A percentile compares a stretch with the other conserved stretches of the same genome.
Evolutionary conservation across 2,797 vertebrate species (phyloP).

Genomic region (Spinibarbus caldwelli): DNA sequence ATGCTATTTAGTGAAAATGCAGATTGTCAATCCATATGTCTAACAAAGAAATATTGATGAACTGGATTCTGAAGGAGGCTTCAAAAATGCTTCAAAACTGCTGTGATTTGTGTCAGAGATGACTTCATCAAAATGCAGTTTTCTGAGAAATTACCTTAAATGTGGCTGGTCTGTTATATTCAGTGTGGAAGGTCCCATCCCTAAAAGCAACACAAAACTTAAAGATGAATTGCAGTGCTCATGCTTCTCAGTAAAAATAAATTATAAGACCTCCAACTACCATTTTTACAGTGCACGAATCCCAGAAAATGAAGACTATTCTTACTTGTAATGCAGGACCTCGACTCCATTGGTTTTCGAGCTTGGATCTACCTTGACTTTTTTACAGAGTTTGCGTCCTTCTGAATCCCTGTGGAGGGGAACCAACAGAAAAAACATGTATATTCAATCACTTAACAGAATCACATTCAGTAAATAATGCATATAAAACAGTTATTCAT

Average conservation of each 20-base stretch:
- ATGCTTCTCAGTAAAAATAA: not conserved
- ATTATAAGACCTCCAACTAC: not conserved
- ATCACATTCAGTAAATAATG: not conserved
- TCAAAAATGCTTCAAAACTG: no score
- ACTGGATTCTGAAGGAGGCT: not conserved
- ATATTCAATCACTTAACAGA: constrained; percentile 12
- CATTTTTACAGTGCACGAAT: not conserved
- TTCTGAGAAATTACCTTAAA: constrained; percentile 84
- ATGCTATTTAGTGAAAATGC: not conserved
- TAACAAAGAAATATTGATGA: constrained; percentile 3
- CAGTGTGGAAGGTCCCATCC: constrained; percentile 94
- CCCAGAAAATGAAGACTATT: constrained; percentile 26
- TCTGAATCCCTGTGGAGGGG: constrained; percentile 84
- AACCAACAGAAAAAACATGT: constrained; percentile 24
- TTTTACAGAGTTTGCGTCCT: constrained; percentile 97
- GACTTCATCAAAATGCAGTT: not conserved
- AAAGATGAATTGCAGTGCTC: constrained; percentile 11
- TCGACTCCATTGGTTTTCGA: constrained; percentile 85
- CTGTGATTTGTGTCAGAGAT: not conserved
- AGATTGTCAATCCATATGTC: not conserved
- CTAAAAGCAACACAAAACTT: constrained; percentile 72
- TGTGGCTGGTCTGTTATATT: constrained; percentile 90
- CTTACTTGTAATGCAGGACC: constrained; percentile 98
- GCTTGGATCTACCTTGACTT: constrained; percentile 94
- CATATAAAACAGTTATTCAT: constrained; percentile 3